Percentiles rank a stretch among this genome's conserved stretches.
phyloP scores from a whole-genome alignment of 2,113 vertebrate genomes.

The Todiramphus saurophagus region DNA sequence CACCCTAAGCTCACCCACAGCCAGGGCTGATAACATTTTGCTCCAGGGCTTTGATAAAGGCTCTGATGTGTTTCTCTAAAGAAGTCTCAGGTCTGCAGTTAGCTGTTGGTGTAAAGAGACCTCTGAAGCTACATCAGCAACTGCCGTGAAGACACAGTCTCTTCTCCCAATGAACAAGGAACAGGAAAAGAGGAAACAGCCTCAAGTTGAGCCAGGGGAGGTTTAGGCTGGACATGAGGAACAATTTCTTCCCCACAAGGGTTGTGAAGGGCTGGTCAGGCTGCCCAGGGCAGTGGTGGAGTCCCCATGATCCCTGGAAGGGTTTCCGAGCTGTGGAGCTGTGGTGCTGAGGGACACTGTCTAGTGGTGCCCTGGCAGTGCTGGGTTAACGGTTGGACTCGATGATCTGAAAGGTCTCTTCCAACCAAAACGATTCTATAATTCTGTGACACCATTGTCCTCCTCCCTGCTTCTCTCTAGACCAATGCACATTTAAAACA shows the following conservation, averaged over 20 bases:
- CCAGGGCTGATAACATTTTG: not conserved
- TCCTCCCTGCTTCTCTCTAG: not conserved
- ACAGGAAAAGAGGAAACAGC: not conserved
- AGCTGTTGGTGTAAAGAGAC: not conserved
- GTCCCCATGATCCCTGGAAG: not conserved
- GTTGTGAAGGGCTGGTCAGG: not conserved
- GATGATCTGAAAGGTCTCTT: not conserved
- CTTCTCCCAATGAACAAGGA: not conserved
- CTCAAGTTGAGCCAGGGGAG: not conserved
- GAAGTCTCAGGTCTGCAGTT: not conserved
- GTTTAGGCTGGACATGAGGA: not conserved
- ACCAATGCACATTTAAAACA: fast-evolving
- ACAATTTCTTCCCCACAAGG: not conserved
- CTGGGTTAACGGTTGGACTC: not conserved
- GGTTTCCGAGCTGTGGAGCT: not conserved
- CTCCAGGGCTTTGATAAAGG: not conserved
- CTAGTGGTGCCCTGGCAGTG: not conserved
- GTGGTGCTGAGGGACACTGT: not conserved
- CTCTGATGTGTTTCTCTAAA: not conserved
- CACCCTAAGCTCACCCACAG: not conserved
- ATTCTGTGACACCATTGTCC: not conserved
- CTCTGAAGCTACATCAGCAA: not conserved
- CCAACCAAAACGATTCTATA: not conserved
- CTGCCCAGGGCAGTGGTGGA: not conserved
- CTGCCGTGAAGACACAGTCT: not conserved